A percentile compares a stretch with the other conserved stretches of the same genome.
phyloP scores from a whole-genome alignment of 1,140 invertebrate species.

The Atopsyche davidsoni region DNA sequence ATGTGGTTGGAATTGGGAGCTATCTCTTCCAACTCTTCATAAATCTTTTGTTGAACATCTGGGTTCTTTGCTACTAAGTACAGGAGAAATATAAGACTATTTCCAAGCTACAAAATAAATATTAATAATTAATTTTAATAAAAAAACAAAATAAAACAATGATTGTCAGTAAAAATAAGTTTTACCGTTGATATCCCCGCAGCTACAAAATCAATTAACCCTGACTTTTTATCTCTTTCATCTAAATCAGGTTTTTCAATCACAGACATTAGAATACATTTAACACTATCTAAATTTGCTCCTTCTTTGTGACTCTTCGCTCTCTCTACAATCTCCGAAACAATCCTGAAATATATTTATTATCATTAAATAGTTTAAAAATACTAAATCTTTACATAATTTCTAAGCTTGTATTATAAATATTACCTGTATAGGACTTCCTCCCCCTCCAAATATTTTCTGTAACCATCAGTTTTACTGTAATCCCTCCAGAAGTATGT shows the following conservation, averaged over 20 bases:
- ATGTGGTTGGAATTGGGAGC: slow-evolving; percentile 52
- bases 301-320: slow-evolving; percentile 50
- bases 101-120: slow-evolving; percentile 60
- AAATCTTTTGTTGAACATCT: slow-evolving; percentile 64
- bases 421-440: slow-evolving; percentile 70
- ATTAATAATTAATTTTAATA: not conserved
- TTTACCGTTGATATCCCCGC: slow-evolving; percentile 78
- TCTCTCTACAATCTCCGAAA: slow-evolving; percentile 69
- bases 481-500: slow-evolving; percentile 83
- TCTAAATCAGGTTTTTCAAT: slow-evolving; percentile 64
- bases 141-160: slow-evolving; percentile 4
- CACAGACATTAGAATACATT: slow-evolving; percentile 69
- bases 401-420: too few relatives aligned
- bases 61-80: slow-evolving; percentile 67
- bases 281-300: slow-evolving; percentile 51
- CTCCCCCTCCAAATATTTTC: slow-evolving; percentile 65
- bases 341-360: slow-evolving; percentile 51
- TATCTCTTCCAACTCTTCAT: slow-evolving; percentile 63
- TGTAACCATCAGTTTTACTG: slow-evolving; percentile 66
- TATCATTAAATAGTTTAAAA: not conserved
- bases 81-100: slow-evolving; percentile 72
- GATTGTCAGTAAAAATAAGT: slow-evolving; percentile 3
- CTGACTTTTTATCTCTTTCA: slow-evolving; percentile 73
- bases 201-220: slow-evolving; percentile 80
- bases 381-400: not conserved